Evolutionary conservation across 2,113 vertebrate genomes (phyloP).

Genomic region (Deroptyus accipitrinus): DNA sequence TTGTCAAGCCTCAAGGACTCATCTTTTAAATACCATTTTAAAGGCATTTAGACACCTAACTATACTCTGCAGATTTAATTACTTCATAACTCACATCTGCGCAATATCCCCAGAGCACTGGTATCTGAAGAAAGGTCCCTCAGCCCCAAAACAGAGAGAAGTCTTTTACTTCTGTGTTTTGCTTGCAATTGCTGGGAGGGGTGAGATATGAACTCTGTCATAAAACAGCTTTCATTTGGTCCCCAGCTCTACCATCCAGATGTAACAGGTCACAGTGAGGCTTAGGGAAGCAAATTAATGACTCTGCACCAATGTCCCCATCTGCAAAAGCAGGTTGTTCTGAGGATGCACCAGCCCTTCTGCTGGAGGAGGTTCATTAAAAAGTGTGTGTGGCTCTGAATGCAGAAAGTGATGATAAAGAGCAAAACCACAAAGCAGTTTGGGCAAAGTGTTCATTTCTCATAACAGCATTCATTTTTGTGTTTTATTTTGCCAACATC

Average conservation of each 20-base stretch:
- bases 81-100: neutral
- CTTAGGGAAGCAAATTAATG: neutral
- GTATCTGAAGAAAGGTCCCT: neutral
- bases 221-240: neutral
- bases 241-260: neutral
- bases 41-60: neutral
- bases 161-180: neutral
- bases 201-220: neutral
- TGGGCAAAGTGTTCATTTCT: neutral
- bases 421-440: neutral
- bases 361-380: neutral
- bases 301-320: neutral
- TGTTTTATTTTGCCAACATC: neutral
- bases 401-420: neutral
- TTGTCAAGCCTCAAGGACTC: neutral
- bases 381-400: neutral
- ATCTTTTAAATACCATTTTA: neutral
- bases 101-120: neutral
- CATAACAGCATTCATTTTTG: neutral
- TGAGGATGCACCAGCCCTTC: neutral
- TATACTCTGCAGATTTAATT: slow-evolving; percentile 13
- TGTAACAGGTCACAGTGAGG: neutral
- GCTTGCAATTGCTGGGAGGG: neutral
- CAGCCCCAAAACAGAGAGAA: neutral
- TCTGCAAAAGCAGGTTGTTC: neutral